phyloP scores from a whole-genome alignment of 2,888 invertebrate genomes.

The Atethmia centrago region DNA sequence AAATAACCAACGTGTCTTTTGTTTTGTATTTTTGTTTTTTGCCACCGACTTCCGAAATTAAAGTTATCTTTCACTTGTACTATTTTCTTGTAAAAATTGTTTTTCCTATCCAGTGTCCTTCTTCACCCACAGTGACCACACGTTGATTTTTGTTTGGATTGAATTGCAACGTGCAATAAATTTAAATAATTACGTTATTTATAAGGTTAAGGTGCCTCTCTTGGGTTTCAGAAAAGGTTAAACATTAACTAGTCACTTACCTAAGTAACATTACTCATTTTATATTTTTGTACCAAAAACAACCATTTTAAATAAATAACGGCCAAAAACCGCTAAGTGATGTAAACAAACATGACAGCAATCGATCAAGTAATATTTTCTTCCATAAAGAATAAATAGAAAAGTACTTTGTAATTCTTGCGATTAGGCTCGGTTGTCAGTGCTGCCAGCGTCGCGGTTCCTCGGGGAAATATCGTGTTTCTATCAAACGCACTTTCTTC shows the following conservation, averaged over 20 bases:
- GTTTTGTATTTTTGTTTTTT: too few species aligned
- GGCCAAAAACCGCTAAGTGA: slow-evolving; percentile 1
- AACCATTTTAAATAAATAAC: slow-evolving; percentile 22
- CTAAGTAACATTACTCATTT: background rate
- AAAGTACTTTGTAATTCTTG: slow-evolving; percentile 51
- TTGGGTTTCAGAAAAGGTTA: slow-evolving; percentile 3
- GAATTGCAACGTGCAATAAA: background rate
- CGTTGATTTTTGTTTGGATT: background rate
- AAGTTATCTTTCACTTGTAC: too few species aligned
- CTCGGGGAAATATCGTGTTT: slow-evolving; percentile 61
- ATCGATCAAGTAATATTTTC: slow-evolving; percentile 56
- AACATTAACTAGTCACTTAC: slow-evolving; percentile 15
- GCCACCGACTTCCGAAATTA: too few species aligned
- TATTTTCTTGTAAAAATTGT: too few species aligned
- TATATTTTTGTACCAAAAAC: slow-evolving; percentile 14
- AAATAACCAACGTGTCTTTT: too few species aligned
- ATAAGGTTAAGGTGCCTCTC: background rate
- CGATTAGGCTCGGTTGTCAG: slow-evolving; percentile 43
- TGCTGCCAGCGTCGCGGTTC: slow-evolving; percentile 32
- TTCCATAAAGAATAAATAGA: slow-evolving; percentile 38
- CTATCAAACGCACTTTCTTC: slow-evolving; percentile 47
- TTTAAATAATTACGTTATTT: background rate
- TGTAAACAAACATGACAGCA: slow-evolving; percentile 29
- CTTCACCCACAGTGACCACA: too few species aligned
- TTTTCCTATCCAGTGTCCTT: too few species aligned